Base-by-base conservation (phyloP, 2,797 vertebrate species). In the Onychomys arenicola region DNA sequence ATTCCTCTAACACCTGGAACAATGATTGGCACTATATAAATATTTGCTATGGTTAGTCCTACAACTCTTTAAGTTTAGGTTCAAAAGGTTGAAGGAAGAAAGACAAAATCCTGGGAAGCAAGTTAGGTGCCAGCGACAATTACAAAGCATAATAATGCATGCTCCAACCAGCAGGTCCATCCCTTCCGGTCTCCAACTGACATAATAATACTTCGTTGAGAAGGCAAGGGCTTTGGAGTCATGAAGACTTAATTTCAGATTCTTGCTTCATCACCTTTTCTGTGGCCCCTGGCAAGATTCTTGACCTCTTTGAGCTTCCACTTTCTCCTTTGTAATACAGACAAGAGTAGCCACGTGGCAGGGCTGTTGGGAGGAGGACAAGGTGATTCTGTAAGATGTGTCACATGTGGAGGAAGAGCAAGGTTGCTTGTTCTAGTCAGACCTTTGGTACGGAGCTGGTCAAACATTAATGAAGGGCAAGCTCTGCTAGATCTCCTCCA, bases 401-500 rank as follows among this genome's bases (percentile, higher is more conserved):
- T 63, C 86, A 88, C 65, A 52, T 11, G 21, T 4, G 83, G 59
- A 93, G 14, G 37, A 82, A 73, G 77, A 96, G 65, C 17, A 11
- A 73, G 55, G 12, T 6, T 75, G 25, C 78, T 89, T 43, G 3
- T 78, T 94, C 84, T 63, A 73, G 77, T 65, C 88, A 92, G 88
- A 97, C 94, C 96, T 97, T 98, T 93, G 94, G 67, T 34, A 76
- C 29, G 0, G 2, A 95, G 69, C 52, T 77, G 43, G 93, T 96
- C 46, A 97, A 97, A 97, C 94, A 96, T 96, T 97, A 97, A 97
- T 69, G 55, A 87, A 85, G 49, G 29, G 32, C 21, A 89, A 86
- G 23, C 80, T 59, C 76, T 6, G 3, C 57, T 75, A 43, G 17
- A 5, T 81, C 37, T 59, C 89, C 77, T 69, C 75, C 67, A 29